Conservation (phyloP, 2,797 vertebrate genomes). For the Sternotherus odoratus region DNA sequence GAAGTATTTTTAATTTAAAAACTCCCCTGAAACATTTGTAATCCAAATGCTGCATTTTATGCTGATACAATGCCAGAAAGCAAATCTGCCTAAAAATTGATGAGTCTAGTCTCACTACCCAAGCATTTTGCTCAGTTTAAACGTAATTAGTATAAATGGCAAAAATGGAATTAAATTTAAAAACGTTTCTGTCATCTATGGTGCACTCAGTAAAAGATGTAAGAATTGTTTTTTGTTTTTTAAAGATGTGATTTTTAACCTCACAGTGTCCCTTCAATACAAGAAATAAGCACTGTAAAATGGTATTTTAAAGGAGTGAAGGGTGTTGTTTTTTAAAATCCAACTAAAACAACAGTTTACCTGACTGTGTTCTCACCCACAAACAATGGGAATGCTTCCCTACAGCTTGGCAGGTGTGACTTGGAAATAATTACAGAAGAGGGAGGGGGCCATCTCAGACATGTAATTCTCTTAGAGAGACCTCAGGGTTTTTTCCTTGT, state of each 20-base stretch:
- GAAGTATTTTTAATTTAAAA: not conserved
- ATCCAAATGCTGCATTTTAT: not conserved
- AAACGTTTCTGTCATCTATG: not conserved
- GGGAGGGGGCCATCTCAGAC: constrained; percentile 41
- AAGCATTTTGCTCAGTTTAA: not conserved
- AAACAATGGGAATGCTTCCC: constrained; percentile 36
- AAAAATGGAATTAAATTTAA: not conserved
- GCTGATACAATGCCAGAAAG: not conserved
- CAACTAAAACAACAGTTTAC: constrained; percentile 45
- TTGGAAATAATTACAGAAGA: constrained; percentile 60
- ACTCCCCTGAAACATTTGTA: not conserved
- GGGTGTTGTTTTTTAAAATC: not conserved
- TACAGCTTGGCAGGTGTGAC: constrained; percentile 68
- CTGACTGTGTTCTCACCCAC: constrained; percentile 14
- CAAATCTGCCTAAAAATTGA: not conserved
- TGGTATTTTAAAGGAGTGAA: not conserved
- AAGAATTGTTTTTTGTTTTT: not conserved
- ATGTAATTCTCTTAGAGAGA: constrained; percentile 41
- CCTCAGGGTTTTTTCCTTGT: not conserved
- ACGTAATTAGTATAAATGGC: not conserved
- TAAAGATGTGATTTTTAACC: not conserved
- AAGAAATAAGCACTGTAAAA: not conserved
- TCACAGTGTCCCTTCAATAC: not conserved
- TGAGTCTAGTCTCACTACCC: not conserved
- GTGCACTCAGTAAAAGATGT: not conserved